phyloP scores from a whole-genome alignment of 2,888 invertebrate species.

The Drosophila quasianomalipes region DNA sequence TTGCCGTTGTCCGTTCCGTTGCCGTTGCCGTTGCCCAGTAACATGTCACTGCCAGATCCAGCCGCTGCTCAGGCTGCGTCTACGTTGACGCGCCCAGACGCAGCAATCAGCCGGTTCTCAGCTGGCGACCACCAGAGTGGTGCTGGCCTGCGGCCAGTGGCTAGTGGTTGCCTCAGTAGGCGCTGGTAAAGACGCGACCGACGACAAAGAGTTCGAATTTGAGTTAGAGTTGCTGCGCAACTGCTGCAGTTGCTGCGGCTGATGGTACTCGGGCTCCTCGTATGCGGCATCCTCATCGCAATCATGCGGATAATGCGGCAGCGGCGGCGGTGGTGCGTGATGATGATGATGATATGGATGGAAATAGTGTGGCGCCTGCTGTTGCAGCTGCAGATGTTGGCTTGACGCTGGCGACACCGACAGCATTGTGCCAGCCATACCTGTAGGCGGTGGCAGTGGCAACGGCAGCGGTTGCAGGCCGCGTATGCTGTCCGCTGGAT shows the following conservation, averaged over 20 bases:
- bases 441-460: constrained; percentile 57
- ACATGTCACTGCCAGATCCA: constrained; percentile 82
- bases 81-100: constrained; percentile 70
- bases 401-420: constrained; percentile 53
- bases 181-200: constrained; percentile 76
- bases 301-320: constrained; percentile 59
- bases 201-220: constrained; percentile 71
- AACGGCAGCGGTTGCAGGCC: constrained; percentile 79
- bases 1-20: constrained; percentile 12
- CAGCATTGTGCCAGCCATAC: constrained; percentile 40
- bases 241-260: constrained; percentile 82
- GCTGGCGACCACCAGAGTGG: constrained; percentile 84
- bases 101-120: constrained; percentile 75
- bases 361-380: constrained; percentile 66
- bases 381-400: constrained; percentile 55
- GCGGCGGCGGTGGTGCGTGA: constrained; percentile 40
- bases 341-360: constrained; percentile 69
- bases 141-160: constrained; percentile 81
- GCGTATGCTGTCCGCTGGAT: constrained; percentile 85
- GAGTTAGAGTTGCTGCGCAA: constrained; percentile 69
- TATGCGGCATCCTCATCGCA: constrained; percentile 77
- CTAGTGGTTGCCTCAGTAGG: constrained; percentile 71
- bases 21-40: constrained; percentile 33
- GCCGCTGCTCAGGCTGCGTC: constrained; percentile 74
- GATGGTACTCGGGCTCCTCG: constrained; percentile 83